Evolutionary conservation across 2,113 vertebrate species (phyloP).

Genomic region (Anolis sagrei): DNA sequence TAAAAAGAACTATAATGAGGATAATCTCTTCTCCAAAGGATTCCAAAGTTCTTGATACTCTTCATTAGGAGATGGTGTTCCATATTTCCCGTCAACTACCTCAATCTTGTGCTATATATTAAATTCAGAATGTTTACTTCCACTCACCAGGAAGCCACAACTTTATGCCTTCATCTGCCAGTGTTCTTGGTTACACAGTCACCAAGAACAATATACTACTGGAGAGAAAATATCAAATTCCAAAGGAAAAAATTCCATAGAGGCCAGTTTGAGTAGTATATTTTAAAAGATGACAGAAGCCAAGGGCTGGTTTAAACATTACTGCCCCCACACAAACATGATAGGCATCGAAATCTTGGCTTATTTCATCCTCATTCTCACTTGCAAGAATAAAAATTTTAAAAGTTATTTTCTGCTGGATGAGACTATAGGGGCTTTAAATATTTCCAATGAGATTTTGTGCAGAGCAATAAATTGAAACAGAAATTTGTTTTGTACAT

Average conservation of each 20-base stretch:
- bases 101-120: slow-evolving; percentile 40
- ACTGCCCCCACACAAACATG: not conserved
- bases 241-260: slow-evolving; percentile 41
- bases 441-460: too few relatives aligned
- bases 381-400: too few relatives aligned
- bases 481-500: too few relatives aligned
- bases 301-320: slow-evolving; percentile 3
- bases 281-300: not conserved
- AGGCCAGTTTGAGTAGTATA: not conserved
- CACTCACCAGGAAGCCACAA: slow-evolving; percentile 46
- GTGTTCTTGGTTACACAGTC: slow-evolving; percentile 5
- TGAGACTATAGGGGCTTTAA: too few relatives aligned
- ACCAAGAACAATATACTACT: slow-evolving; percentile 40
- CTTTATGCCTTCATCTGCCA: slow-evolving; percentile 41
- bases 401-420: too few relatives aligned
- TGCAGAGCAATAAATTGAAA: too few relatives aligned
- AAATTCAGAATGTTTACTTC: slow-evolving; percentile 58
- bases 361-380: too few relatives aligned
- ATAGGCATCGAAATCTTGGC: not conserved
- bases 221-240: slow-evolving; percentile 4
- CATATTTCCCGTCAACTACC: slow-evolving; percentile 29
- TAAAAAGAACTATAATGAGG: not conserved
- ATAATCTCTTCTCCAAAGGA: slow-evolving; percentile 49
- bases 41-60: slow-evolving; percentile 37
- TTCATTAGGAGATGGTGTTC: slow-evolving; percentile 49